phyloP scores from a whole-genome alignment of 2,797 vertebrate genomes.

The Pogoniulus pusillus region DNA sequence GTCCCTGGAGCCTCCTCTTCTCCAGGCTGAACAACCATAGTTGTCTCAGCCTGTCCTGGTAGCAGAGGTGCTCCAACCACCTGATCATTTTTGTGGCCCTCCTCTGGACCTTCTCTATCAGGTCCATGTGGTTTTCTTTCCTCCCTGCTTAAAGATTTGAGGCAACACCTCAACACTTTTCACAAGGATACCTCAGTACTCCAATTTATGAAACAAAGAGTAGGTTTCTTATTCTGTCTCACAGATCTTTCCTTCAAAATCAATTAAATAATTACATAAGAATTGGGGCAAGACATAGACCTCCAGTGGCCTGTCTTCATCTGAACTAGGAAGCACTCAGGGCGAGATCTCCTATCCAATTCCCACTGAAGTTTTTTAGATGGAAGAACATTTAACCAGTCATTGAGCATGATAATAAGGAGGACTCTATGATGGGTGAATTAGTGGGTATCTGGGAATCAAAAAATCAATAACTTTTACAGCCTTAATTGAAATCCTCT shows the following conservation, averaged over 20 bases:
- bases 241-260: background rate
- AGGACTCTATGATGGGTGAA: background rate
- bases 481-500: background rate
- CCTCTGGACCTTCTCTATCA: no score
- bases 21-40: no score
- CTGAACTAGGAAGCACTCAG: background rate
- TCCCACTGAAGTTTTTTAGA: background rate
- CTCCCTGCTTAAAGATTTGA: background rate
- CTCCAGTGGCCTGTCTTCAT: background rate
- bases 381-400: background rate
- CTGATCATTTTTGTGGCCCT: no score
- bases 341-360: background rate
- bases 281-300: background rate
- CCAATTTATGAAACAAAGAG: background rate
- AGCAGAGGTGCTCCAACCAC: no score
- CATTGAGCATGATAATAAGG: accelerated
- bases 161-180: background rate
- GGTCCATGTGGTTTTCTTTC: no score
- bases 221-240: background rate
- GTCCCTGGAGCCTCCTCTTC: no score
- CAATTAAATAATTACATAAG: background rate
- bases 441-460: background rate
- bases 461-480: background rate
- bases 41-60: no score
- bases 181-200: background rate